phyloP scores from a whole-genome alignment of 2,113 vertebrate species.

The mouse (Mus musculus) region DNA sequence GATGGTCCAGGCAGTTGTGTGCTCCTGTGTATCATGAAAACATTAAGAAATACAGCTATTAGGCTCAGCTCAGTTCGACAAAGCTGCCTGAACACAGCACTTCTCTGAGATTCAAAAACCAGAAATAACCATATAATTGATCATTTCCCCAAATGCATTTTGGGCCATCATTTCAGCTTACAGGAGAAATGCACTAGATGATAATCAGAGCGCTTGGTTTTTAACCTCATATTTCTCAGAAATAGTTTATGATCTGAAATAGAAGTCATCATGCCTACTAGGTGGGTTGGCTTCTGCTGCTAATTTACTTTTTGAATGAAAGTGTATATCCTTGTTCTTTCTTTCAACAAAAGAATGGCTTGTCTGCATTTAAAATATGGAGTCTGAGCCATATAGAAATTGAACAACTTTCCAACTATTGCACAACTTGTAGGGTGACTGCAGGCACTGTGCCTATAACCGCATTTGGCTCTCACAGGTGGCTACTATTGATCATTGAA shows the following conservation, averaged over 20 bases:
- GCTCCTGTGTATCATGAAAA: slow-evolving; percentile 22
- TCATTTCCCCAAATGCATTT: slow-evolving; percentile 31
- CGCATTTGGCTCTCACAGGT: fast-evolving
- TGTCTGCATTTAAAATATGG: neutral
- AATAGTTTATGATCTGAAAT: slow-evolving; percentile 26
- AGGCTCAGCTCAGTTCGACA: neutral
- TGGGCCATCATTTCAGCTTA: neutral
- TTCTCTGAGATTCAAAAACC: slow-evolving; percentile 46
- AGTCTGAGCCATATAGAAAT: neutral
- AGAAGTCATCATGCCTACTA: slow-evolving; percentile 6
- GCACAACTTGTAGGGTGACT: neutral
- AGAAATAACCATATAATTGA: slow-evolving; percentile 49
- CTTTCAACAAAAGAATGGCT: neutral
- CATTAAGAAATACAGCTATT: neutral
- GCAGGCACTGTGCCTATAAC: neutral
- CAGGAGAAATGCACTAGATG: slow-evolving; percentile 11
- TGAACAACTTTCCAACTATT: neutral
- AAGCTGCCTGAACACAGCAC: neutral
- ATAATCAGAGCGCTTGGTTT: slow-evolving; percentile 42
- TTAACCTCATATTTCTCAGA: slow-evolving; percentile 41
- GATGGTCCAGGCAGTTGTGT: neutral
- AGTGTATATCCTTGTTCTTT: neutral
- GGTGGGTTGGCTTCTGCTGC: slow-evolving; percentile 32
- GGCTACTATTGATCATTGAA: neutral
- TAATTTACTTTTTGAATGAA: neutral